Evolutionary conservation across 2,797 vertebrate genomes (phyloP).

Genomic region (Mormyrops attenuatus): DNA sequence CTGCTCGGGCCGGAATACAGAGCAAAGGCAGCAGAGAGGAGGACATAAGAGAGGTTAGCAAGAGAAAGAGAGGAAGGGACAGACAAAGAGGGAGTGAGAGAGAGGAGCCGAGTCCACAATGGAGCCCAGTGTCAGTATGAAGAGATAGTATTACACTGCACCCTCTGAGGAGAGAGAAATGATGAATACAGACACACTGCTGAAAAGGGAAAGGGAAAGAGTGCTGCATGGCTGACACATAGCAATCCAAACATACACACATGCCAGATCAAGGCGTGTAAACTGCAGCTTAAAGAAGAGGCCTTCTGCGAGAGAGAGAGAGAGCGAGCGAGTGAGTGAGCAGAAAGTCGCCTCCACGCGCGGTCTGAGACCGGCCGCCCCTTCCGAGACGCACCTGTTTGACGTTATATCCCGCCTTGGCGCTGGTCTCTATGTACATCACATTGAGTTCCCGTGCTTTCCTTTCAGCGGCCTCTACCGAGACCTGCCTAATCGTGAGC

Average conservation of each 20-base stretch:
- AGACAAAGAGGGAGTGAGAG: conserved; percentile 11
- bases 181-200: neutral
- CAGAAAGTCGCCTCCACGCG: neutral
- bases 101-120: neutral
- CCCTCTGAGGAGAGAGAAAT: neutral
- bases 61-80: conserved; percentile 17
- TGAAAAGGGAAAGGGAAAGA: neutral
- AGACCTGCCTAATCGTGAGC: conserved; percentile 70
- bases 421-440: conserved; percentile 79
- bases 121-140: neutral
- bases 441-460: conserved; percentile 73
- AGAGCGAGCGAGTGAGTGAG: too few relatives aligned
- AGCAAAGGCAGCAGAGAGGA: conserved; percentile 33
- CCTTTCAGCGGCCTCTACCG: conserved; percentile 75
- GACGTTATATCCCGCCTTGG: conserved; percentile 74
- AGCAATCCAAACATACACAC: neutral
- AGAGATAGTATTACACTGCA: neutral
- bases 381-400: conserved; percentile 66
- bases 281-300: neutral
- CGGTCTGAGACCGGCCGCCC: neutral
- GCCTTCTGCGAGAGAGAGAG: neutral
- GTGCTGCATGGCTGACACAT: neutral
- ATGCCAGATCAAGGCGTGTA: neutral
- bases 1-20: conserved; percentile 66
- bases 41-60: conserved; percentile 26